Conservation (phyloP, 2,113 vertebrate genomes). For the Empidonax traillii region DNA sequence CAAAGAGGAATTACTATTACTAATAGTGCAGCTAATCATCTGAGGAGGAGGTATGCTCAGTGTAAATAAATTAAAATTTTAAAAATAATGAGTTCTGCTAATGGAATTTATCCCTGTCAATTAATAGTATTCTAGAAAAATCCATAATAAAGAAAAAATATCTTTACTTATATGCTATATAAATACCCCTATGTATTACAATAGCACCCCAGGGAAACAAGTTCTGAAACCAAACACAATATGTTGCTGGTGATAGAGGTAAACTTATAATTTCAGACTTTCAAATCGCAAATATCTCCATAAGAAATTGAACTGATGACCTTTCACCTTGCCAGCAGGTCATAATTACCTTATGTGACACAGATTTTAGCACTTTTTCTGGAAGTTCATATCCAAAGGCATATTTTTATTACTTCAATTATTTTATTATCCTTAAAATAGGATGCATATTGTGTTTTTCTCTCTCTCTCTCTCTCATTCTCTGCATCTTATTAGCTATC, state of each 20-base stretch:
- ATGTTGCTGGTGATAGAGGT: neutral
- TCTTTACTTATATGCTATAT: neutral
- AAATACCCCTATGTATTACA: neutral
- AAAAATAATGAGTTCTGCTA: conserved; percentile 36
- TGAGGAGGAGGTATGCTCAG: conserved; percentile 22
- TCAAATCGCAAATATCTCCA: neutral
- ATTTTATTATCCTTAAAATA: neutral
- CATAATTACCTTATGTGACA: neutral
- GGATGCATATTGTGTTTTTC: neutral
- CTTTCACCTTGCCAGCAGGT: neutral
- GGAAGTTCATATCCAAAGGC: neutral
- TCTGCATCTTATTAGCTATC: neutral
- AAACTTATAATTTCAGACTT: neutral
- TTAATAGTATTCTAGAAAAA: neutral
- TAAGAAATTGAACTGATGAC: neutral
- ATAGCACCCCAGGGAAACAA: neutral
- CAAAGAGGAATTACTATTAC: conserved; percentile 44
- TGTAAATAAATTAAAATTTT: conserved; percentile 61
- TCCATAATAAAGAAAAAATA: neutral
- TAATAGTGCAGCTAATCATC: conserved; percentile 39
- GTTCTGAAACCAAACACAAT: neutral
- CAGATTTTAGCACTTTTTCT: neutral
- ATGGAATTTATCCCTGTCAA: conserved; percentile 34
- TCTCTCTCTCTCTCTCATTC: neutral
- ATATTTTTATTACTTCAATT: neutral